Evolutionary conservation across 2,113 vertebrate genomes (phyloP), one percentile per base, ranked within the genome.

Genomic region (Lepidothrix coronata): DNA sequence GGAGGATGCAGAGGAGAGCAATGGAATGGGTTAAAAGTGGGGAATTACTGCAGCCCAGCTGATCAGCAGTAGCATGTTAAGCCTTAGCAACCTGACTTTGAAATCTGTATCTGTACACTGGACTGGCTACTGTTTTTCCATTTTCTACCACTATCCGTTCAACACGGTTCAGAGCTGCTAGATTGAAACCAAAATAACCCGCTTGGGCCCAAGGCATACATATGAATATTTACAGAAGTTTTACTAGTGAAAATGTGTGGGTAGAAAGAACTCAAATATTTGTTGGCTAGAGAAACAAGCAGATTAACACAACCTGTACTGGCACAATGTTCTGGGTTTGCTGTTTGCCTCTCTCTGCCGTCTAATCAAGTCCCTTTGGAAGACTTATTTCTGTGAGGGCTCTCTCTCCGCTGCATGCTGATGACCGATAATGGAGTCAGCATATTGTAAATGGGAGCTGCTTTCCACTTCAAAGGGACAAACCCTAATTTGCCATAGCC

Each of bases 401-500:
- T 89, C 61, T 15, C 70, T 82, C 92, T 91, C 70, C 22, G 20
- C n/a, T 66, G 83, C 80, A 81, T 89, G 73, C 70, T 87, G 89
- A 89, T 92, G 77, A 78, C 76, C 65, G 58, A 67, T 72, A 78
- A 93, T 61, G 72, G 78, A 85, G 65, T 44, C 89, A 79, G 83
- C 65, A 63, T 68, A 88, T 58, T 81, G 65, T 43, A 96, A 94
- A 71, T 27, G 48, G 82, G 68, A 94, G 76, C 72, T 81, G 90
- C 68, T 96, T 89, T 89, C 79, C 76, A 59, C 68, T 61, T 78
- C 20, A 51, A 93, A 93, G 90, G 68, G 88, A 89, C 52, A 94
- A 81, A 90, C 85, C 91, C 93, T 73, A 70, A 92, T 93, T 93
- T 92, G 68, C 88, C 61, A 46, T 81, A 81, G 91, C 93, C 83